A percentile compares a stretch with the other conserved stretches of the same genome.
phyloP scores from a whole-genome alignment of 2,888 invertebrate species.

The Caenorhabditis sp. region DNA sequence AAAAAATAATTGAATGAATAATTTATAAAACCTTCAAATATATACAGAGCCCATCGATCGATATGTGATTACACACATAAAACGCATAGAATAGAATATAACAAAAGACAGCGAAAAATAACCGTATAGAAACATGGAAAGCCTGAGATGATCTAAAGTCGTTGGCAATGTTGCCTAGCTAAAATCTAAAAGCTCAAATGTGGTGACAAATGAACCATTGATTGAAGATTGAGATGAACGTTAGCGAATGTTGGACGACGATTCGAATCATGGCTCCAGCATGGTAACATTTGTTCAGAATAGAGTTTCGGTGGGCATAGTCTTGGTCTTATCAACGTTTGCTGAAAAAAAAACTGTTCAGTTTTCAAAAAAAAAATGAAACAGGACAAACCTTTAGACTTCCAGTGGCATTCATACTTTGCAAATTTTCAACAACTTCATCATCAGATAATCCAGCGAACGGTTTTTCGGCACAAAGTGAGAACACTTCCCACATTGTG shows the following conservation, averaged over 20 bases:
- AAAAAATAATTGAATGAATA: conserved; percentile 24
- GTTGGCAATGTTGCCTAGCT: not conserved
- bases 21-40: conserved; percentile 6
- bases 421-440: conserved; percentile 83
- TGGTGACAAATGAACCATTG: conserved; percentile 42
- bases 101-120: not conserved
- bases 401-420: conserved; percentile 43
- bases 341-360: conserved; percentile 31
- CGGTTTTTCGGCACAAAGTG: conserved; percentile 81
- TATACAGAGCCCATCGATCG: conserved; percentile 23
- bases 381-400: conserved; percentile 37
- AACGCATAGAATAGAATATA: not conserved
- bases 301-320: conserved; percentile 51
- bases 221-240: conserved; percentile 61
- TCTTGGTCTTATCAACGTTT: conserved; percentile 38
- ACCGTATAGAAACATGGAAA: not conserved
- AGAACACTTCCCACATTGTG: conserved; percentile 85
- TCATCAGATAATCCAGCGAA: conserved; percentile 81
- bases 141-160: conserved; percentile 4
- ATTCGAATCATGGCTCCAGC: conserved; percentile 48
- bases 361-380: not conserved
- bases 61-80: conserved; percentile 27
- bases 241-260: conserved; percentile 55
- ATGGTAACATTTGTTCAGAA: conserved; percentile 49
- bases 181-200: conserved; percentile 22